These are phyloP conservation scores for Myrmecobius fasciatus DNA, from an alignment of 2,113 vertebrate genomes.

Conservation along the genomic window DNA sequence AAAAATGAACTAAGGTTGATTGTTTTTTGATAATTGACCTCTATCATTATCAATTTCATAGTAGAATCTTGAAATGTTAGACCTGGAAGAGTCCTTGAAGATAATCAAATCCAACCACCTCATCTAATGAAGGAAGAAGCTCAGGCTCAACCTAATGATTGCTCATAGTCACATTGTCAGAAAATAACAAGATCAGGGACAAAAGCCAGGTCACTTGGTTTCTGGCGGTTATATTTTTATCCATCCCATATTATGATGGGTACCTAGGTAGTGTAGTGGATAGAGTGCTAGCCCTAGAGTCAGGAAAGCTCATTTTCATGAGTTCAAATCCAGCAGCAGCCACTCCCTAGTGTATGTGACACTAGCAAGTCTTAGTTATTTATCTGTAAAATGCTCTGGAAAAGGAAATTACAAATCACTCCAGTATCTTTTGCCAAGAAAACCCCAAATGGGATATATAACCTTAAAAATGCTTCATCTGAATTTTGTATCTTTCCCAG, in stretches of 20 bases:
- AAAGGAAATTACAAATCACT: not conserved
- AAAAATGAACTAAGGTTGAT: not conserved
- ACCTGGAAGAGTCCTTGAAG: not conserved
- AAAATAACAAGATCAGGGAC: not conserved
- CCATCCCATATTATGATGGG: not conserved
- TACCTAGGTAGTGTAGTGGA: not conserved
- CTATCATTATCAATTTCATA: not conserved
- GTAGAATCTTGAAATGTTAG: not conserved
- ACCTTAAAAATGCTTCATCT: not conserved
- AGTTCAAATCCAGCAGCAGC: not conserved
- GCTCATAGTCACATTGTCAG: not conserved
- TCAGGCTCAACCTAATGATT: not conserved
- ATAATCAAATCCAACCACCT: not conserved
- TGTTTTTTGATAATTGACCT: not conserved
- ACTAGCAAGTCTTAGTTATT: not conserved
- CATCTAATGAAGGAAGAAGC: not conserved
- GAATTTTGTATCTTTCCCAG: not conserved
- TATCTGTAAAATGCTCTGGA: not conserved
- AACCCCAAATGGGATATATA: not conserved
- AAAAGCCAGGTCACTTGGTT: not conserved
- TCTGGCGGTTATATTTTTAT: not conserved
- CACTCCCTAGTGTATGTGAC: not conserved
- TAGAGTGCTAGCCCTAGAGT: not conserved
- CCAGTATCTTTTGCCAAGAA: not conserved
- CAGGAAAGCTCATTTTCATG: not conserved